Percentiles rank a stretch among this genome's conserved stretches.
phyloP scores from a whole-genome alignment of 1,140 invertebrate species.

The Drosophila kikkawai region DNA sequence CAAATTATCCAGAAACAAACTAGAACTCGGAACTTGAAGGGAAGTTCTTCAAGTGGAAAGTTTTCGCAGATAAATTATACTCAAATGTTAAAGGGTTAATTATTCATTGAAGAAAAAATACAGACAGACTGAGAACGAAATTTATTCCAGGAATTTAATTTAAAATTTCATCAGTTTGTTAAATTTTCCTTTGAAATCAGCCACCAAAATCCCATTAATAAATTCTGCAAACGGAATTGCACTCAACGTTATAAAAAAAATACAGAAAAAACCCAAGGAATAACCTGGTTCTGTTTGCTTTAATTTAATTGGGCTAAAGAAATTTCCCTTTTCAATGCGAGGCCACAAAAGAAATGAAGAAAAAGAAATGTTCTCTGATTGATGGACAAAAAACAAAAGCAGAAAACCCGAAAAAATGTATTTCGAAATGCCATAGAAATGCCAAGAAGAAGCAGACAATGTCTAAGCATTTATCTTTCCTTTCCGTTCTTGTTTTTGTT shows the following conservation, averaged over 20 bases:
- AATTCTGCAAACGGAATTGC: conserved; percentile 16
- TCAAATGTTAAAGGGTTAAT: not conserved
- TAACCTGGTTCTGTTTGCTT: conserved; percentile 35
- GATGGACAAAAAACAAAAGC: conserved; percentile 37
- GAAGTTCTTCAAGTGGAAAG: conserved; percentile 3
- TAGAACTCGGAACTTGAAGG: not conserved
- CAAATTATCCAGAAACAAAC: conserved; percentile 1
- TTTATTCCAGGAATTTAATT: not conserved
- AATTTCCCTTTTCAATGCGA: conserved; percentile 62
- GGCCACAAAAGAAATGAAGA: conserved; percentile 46
- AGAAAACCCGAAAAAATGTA: conserved; percentile 20
- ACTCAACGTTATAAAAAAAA: not conserved
- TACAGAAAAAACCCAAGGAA: not conserved
- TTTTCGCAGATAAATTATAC: not conserved
- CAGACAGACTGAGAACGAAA: not conserved
- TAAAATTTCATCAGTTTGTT: not conserved
- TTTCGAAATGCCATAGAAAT: conserved; percentile 40
- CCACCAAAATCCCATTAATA: not conserved
- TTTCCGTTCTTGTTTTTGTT: conserved; percentile 38
- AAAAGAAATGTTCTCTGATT: conserved; percentile 46
- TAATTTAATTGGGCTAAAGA: conserved; percentile 44
- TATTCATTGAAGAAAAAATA: not conserved
- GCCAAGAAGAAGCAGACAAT: conserved; percentile 19
- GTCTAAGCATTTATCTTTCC: conserved; percentile 55
- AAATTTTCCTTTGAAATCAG: not conserved